A percentile compares a stretch with the other conserved stretches of the same genome.
Conservation (phyloP, 2,888 invertebrate genomes). For the Gryllus longicercus region DNA sequence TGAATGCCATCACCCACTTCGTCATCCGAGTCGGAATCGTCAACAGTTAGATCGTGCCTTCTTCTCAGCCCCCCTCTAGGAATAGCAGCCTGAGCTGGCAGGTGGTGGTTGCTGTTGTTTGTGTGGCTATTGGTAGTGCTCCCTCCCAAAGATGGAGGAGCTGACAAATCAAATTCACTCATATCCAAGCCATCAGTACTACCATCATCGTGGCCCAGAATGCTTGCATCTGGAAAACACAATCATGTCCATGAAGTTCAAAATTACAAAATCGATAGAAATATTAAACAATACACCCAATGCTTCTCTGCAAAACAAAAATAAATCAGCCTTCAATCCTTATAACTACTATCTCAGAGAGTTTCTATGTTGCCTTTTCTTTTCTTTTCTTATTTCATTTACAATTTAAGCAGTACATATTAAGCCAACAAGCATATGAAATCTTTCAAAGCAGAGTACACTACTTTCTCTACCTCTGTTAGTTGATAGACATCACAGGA, state of each 20-base stretch:
- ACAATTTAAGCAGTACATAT: no score
- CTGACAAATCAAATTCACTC: conserved; percentile 45
- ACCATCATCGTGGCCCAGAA: conserved; percentile 42
- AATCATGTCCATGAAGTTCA: not conserved
- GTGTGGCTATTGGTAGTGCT: conserved; percentile 19
- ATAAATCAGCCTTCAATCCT: no score
- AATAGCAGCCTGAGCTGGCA: not conserved
- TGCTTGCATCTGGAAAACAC: not conserved
- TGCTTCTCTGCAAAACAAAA: no score
- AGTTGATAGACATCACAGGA: no score
- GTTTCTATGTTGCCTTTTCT: no score
- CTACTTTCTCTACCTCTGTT: no score
- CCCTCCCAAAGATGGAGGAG: conserved; percentile 22
- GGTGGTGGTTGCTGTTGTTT: not conserved
- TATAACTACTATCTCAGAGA: no score
- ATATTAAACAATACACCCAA: no score
- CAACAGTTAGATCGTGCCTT: conserved; percentile 24
- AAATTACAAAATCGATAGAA: no score
- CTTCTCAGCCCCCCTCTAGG: conserved; percentile 33
- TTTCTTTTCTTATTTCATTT: no score
- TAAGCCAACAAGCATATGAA: no score
- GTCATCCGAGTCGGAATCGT: conserved; percentile 37
- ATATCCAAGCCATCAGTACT: conserved; percentile 44
- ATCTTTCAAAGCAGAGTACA: no score
- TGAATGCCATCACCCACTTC: conserved; percentile 47